Conservation (phyloP, 1,140 invertebrate genomes). For the Phenacoccus solenopsis region DNA sequence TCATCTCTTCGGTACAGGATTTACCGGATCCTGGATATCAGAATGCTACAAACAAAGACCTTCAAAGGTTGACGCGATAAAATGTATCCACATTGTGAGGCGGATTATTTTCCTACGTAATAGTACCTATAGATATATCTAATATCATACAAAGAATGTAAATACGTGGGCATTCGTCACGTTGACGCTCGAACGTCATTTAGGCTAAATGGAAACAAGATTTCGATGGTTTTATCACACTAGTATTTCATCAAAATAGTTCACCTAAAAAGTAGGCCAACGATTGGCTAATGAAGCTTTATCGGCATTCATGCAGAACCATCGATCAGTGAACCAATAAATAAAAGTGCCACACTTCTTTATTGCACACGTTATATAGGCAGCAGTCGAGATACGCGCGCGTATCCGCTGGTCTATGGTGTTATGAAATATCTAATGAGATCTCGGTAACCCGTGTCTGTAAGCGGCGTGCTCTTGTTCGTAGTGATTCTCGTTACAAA, state of each 20-base stretch:
- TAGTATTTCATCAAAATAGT: slow-evolving; percentile 5
- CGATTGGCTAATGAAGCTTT: slow-evolving; percentile 15
- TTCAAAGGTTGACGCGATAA: too few species aligned
- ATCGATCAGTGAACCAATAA: slow-evolving; percentile 15
- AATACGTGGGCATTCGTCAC: too few species aligned
- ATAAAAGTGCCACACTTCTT: slow-evolving; percentile 13
- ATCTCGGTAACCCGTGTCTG: background rate
- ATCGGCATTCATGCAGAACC: slow-evolving; percentile 14
- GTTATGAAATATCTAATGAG: slow-evolving; percentile 14
- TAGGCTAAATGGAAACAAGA: background rate
- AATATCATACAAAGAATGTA: too few species aligned
- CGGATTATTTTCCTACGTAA: too few species aligned
- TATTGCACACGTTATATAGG: slow-evolving; percentile 8
- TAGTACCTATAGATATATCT: too few species aligned
- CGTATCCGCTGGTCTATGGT: slow-evolving; percentile 4
- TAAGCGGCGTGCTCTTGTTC: slow-evolving; percentile 10
- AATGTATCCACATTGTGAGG: too few species aligned
- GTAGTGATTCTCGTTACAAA: slow-evolving; percentile 14
- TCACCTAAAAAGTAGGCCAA: background rate
- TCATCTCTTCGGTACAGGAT: too few species aligned
- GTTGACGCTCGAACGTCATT: background rate
- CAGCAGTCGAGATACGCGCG: background rate
- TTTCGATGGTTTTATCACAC: slow-evolving; percentile 1
- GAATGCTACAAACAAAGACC: too few species aligned
- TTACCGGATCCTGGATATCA: too few species aligned